phyloP scores from a whole-genome alignment of 2,888 invertebrate species.

The Cylloceria caligata region DNA sequence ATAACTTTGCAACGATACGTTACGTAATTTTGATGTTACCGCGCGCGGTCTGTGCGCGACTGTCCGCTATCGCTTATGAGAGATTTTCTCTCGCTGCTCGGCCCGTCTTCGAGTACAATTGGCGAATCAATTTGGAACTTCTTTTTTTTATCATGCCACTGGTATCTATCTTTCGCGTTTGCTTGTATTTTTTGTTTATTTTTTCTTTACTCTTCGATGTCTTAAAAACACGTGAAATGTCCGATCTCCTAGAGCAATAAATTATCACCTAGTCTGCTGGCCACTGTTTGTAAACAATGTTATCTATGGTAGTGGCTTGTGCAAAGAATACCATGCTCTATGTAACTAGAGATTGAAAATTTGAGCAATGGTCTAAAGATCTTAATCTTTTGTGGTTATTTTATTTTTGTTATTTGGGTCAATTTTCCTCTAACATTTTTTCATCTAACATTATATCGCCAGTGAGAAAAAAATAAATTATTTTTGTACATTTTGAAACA shows the following conservation, averaged over 20 bases:
- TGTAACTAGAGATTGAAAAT: background rate
- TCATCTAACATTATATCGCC: no score
- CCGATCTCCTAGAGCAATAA: constrained; percentile 20
- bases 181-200: constrained; percentile 12
- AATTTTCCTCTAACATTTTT: no score
- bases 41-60: constrained; percentile 19
- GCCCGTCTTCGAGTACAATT: background rate
- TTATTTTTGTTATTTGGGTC: no score
- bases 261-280: background rate
- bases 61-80: background rate
- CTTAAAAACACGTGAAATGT: background rate
- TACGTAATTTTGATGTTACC: constrained; percentile 63
- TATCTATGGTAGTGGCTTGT: constrained; percentile 43
- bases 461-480: no score
- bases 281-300: constrained; percentile 64
- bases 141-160: constrained; percentile 14
- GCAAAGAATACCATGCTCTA: background rate
- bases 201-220: background rate
- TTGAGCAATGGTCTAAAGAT: background rate
- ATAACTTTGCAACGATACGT: constrained; percentile 62
- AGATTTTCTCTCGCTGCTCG: background rate
- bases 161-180: background rate
- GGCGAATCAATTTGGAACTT: constrained; percentile 6
- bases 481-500: no score
- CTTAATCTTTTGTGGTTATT: no score